Evolutionary conservation across 2,888 invertebrate genomes (phyloP).

Genomic region (Caenorhabditis angaria): DNA sequence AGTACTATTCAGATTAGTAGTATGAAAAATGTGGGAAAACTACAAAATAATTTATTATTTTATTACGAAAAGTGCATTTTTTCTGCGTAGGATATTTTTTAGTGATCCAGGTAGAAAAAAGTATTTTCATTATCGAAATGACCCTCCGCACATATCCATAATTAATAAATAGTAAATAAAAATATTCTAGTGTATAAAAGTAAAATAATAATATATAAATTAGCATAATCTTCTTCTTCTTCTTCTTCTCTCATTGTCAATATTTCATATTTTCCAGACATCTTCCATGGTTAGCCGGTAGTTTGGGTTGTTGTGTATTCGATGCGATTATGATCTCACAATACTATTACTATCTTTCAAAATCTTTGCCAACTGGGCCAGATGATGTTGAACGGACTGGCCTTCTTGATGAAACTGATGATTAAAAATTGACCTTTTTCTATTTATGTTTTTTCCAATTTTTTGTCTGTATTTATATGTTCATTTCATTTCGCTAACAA

Average conservation of each 20-base stretch:
- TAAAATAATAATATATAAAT: too few species aligned
- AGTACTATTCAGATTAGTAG: too few species aligned
- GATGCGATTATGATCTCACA: slow-evolving; percentile 73
- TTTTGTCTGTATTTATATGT: slow-evolving; percentile 3
- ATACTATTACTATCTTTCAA: slow-evolving; percentile 65
- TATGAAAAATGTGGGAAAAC: background rate
- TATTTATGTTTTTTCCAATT: background rate
- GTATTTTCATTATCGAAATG: too few species aligned
- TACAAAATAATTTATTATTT: too few species aligned
- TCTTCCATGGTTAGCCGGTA: slow-evolving; percentile 74
- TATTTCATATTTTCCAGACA: slow-evolving; percentile 64
- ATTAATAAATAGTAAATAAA: too few species aligned
- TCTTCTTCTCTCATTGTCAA: too few species aligned
- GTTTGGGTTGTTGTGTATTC: slow-evolving; percentile 73
- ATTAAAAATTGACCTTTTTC: background rate
- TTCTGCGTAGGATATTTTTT: too few species aligned
- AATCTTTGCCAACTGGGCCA: slow-evolving; percentile 10
- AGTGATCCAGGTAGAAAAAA: too few species aligned
- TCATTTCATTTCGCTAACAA: too few species aligned
- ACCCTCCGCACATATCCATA: too few species aligned
- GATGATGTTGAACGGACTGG: slow-evolving; percentile 30
- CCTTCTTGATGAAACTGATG: slow-evolving; percentile 17
- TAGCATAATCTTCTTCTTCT: too few species aligned
- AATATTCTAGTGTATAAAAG: too few species aligned
- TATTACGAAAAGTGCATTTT: background rate